phyloP scores from a whole-genome alignment of 2,113 vertebrate species.

The Herpetotheres cachinnans region DNA sequence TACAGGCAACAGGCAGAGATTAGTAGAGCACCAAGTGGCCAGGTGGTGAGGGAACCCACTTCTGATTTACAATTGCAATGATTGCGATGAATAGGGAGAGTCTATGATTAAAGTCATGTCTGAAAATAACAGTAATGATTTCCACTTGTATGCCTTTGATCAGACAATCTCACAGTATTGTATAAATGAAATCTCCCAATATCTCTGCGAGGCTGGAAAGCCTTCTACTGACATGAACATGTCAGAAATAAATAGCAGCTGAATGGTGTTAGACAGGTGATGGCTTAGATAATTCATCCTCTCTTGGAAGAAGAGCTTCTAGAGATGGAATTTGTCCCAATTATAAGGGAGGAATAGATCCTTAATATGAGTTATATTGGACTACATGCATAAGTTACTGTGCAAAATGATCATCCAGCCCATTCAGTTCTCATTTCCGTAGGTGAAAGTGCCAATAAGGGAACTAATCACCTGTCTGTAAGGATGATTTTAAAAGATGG shows the following conservation, averaged over 20 bases:
- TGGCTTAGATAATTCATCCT: slow-evolving; percentile 9
- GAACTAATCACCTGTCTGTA: slow-evolving; percentile 18
- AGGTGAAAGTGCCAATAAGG: slow-evolving; percentile 30
- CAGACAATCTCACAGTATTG: slow-evolving; percentile 36
- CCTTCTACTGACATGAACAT: slow-evolving; percentile 4
- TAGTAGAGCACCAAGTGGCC: slow-evolving; percentile 32
- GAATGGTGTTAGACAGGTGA: slow-evolving; percentile 45
- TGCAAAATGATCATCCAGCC: slow-evolving; percentile 3
- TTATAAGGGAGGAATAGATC: not conserved
- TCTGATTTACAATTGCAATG: slow-evolving; percentile 42
- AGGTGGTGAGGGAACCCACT: slow-evolving; percentile 41
- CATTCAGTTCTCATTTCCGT: slow-evolving; percentile 2
- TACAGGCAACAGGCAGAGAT: not conserved
- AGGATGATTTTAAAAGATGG: slow-evolving; percentile 4
- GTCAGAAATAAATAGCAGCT: slow-evolving; percentile 41
- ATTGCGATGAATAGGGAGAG: slow-evolving; percentile 51
- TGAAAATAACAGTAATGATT: slow-evolving; percentile 65
- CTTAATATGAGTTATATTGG: slow-evolving; percentile 23
- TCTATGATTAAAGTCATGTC: slow-evolving; percentile 33
- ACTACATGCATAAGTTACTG: slow-evolving; percentile 13
- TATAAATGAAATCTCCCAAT: slow-evolving; percentile 40
- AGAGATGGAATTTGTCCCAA: slow-evolving; percentile 25
- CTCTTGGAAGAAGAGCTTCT: slow-evolving; percentile 2
- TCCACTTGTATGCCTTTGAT: slow-evolving; percentile 60
- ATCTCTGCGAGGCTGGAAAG: slow-evolving; percentile 37